phyloP scores from a whole-genome alignment of 2,113 vertebrate species.

The Sus scrofa region DNA sequence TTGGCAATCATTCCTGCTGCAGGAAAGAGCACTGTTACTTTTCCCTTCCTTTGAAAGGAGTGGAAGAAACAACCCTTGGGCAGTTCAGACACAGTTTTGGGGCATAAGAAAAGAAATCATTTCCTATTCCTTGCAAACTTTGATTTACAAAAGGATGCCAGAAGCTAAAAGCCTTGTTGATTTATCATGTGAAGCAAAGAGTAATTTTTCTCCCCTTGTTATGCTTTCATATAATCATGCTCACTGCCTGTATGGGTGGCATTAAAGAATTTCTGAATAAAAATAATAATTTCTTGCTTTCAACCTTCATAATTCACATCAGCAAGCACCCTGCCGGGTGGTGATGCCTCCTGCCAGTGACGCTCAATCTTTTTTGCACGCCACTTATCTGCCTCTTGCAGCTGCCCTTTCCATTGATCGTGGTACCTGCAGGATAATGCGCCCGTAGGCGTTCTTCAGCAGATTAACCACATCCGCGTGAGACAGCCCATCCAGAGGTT shows the following conservation, averaged over 20 bases:
- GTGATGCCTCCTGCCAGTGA: slow-evolving; percentile 82
- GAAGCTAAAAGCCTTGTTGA: slow-evolving; percentile 82
- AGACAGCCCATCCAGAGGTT: slow-evolving; percentile 93
- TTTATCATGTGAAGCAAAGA: slow-evolving; percentile 86
- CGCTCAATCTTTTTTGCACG: slow-evolving; percentile 76
- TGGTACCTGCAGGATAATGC: slow-evolving; percentile 95
- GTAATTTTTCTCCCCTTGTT: slow-evolving; percentile 86
- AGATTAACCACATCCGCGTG: slow-evolving; percentile 95
- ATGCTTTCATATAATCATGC: slow-evolving; percentile 77
- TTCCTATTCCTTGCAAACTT: slow-evolving; percentile 76
- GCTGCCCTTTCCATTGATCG: slow-evolving; percentile 84
- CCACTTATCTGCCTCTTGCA: slow-evolving; percentile 88
- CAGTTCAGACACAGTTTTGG: slow-evolving; percentile 65
- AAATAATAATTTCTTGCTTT: slow-evolving; percentile 88
- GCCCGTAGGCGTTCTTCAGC: slow-evolving; percentile 95
- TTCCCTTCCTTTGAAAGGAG: slow-evolving; percentile 44
- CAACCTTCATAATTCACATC: slow-evolving; percentile 84
- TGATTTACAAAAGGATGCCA: slow-evolving; percentile 75
- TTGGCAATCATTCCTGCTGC: slow-evolving; percentile 53
- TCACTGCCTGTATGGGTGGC: slow-evolving; percentile 82
- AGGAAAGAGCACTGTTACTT: not conserved
- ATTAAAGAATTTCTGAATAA: slow-evolving; percentile 87
- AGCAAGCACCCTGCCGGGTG: slow-evolving; percentile 78
- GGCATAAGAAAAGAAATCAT: slow-evolving; percentile 64
- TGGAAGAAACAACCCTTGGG: slow-evolving; percentile 56